Base-by-base conservation (phyloP, 2,888 invertebrate species). In the Pseudanteris insignis region DNA sequence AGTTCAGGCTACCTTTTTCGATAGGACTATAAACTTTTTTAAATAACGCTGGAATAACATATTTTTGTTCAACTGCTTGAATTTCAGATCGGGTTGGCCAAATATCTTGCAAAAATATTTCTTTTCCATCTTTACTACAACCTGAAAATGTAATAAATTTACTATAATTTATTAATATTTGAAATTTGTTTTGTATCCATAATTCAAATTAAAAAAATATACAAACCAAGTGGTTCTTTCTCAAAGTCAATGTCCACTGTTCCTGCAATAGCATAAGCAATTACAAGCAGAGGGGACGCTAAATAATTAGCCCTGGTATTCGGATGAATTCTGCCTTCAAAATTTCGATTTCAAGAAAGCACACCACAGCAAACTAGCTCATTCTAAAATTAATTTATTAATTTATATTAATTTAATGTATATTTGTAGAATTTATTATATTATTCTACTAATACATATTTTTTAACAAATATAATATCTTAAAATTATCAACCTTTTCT, bases 251-350 rank as follows among this genome's bases (percentile, higher is more conserved):
- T 94, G 70, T 92, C 88, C 0, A 98, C 92, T 0, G 92, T 91
- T 2, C 97, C 98, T 18, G 97, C 96, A 28, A 99, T 86, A 0
- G 98, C 97, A 77, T 98, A 99, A 0, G 98, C 98, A 57, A 99
- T 96, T 24, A 98, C 98, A 33, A 99, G 83, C 29, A 96, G 85
- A 0, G 99, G 98, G n/a, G 96, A 96, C 0, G 98, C 98, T 64
- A 99, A 84, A 78, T 98, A 99, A 83, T 99, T 99, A 26, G 98
- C 98, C 12, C 96, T 83, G 0, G 97, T 96, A 78, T 94, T 90
- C 0, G 98, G 97, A 80, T 99, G 97, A 75, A 99, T 95, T 38
- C 99, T 87, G 0, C 98, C 98, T 80, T 99, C 98, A 80, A 98
- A 99, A 82, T 99, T 99, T 2, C 98, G 85, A 81, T 99, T 99